phyloP scores from a whole-genome alignment of 2,888 invertebrate species.

The Mongoloraphidia duomilia region DNA sequence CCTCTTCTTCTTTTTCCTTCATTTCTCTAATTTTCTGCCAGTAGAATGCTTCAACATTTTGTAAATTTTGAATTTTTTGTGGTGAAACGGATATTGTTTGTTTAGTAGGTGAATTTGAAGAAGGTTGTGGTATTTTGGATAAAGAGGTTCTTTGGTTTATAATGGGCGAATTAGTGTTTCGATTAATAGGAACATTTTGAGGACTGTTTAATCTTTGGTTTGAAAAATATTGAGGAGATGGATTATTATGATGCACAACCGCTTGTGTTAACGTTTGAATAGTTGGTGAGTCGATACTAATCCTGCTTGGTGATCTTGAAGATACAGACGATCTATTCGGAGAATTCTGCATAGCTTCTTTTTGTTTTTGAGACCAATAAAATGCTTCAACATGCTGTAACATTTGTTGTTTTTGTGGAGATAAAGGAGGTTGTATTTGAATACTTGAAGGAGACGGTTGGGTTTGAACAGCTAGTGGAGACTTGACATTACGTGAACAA shows the following conservation, averaged over 20 bases:
- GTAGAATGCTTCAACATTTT: constrained; percentile 49
- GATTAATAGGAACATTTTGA: neutral
- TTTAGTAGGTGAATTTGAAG: constrained; percentile 11
- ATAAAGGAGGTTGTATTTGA: constrained; percentile 13
- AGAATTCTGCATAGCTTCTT: neutral
- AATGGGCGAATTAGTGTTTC: neutral
- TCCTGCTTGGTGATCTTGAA: neutral
- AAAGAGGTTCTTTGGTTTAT: neutral
- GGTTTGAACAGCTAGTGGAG: neutral
- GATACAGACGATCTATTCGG: neutral
- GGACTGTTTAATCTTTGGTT: too few relatives aligned
- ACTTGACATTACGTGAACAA: too few relatives aligned
- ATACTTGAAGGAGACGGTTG: neutral
- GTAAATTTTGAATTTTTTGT: constrained; percentile 39
- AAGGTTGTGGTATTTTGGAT: constrained; percentile 12
- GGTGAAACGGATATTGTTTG: constrained; percentile 20
- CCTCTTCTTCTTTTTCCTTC: constrained; percentile 46
- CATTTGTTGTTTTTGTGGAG: constrained; percentile 24
- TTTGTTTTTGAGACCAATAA: constrained; percentile 25
- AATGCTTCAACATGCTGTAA: constrained; percentile 25
- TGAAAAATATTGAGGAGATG: too few relatives aligned
- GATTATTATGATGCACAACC: too few relatives aligned
- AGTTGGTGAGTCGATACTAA: neutral
- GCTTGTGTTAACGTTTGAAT: neutral
- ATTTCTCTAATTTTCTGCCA: constrained; percentile 52